A percentile compares a stretch with the other conserved stretches of the same genome.
phyloP scores from a whole-genome alignment of 2,113 vertebrate species.

The Paratilapia polleni region DNA sequence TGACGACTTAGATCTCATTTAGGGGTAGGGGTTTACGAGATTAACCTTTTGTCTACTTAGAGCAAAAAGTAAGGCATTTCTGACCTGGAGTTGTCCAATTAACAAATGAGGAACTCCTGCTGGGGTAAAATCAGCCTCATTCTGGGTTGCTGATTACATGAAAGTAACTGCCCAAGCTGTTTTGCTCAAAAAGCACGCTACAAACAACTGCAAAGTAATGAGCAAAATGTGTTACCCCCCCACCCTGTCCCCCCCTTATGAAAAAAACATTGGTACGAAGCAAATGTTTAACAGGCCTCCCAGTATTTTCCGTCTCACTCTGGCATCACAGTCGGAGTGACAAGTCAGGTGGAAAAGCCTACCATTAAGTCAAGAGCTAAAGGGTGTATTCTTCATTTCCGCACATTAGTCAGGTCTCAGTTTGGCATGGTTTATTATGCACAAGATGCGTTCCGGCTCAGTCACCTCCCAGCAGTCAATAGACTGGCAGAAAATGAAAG shows the following conservation, averaged over 20 bases:
- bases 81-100: background rate
- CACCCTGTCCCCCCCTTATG: background rate
- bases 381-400: conserved; percentile 13
- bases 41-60: too few species aligned
- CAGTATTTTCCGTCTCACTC: background rate
- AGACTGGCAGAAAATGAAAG: conserved; percentile 45
- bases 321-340: background rate
- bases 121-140: conserved; percentile 21
- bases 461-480: conserved; percentile 21
- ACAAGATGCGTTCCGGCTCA: conserved; percentile 6
- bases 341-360: conserved; percentile 3
- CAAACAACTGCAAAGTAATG: conserved; percentile 34
- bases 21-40: background rate
- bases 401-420: conserved; percentile 36
- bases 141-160: conserved; percentile 52
- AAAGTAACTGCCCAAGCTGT: conserved; percentile 2
- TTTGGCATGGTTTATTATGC: conserved; percentile 43
- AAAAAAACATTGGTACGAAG: conserved; percentile 52
- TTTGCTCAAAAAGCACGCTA: background rate
- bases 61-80: background rate
- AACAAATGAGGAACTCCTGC: conserved; percentile 8
- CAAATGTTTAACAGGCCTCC: conserved; percentile 64
- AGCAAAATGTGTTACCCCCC: conserved; percentile 29
- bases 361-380: conserved; percentile 3
- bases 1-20: background rate